A percentile compares a stretch with the other conserved stretches of the same genome.
Conservation (phyloP, 1,140 invertebrate genomes). For the Drosophila ohnishii region DNA sequence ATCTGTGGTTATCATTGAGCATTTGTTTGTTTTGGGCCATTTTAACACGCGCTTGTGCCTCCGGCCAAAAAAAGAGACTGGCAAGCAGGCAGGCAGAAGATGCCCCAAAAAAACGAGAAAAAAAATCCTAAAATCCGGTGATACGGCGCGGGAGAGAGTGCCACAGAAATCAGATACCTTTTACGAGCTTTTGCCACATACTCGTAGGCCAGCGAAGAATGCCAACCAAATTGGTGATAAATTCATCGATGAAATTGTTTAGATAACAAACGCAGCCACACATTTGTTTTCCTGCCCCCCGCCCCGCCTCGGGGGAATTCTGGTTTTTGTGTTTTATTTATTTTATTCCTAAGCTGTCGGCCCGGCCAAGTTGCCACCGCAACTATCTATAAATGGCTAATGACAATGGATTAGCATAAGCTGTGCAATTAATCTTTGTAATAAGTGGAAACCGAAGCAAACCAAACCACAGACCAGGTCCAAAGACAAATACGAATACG, state of each 20-base stretch:
- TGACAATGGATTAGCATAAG: constrained; percentile 79
- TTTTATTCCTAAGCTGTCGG: constrained; percentile 24
- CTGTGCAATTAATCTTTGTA: constrained; percentile 78
- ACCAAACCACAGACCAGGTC: constrained; percentile 14
- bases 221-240: constrained; percentile 60
- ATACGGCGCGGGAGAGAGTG: constrained; percentile 34
- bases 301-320: not conserved
- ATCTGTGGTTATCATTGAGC: constrained; percentile 65
- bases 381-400: constrained; percentile 72
- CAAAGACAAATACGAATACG: constrained; percentile 51
- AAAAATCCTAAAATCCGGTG: constrained; percentile 4
- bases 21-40: constrained; percentile 72
- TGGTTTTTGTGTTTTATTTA: constrained; percentile 21
- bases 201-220: constrained; percentile 43
- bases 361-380: constrained; percentile 64
- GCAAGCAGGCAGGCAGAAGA: constrained; percentile 4
- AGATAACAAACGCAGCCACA: constrained; percentile 45
- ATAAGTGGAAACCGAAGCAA: constrained; percentile 74
- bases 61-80: constrained; percentile 25
- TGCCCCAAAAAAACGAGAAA: constrained; percentile 24
- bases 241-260: constrained; percentile 63
- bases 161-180: constrained; percentile 63
- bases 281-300: constrained; percentile 2
- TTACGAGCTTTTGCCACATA: constrained; percentile 49
- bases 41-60: constrained; percentile 69